These are phyloP conservation scores for Tiliacea aurago DNA, from an alignment of 2,888 invertebrate genomes.

Conservation along the genomic window DNA sequence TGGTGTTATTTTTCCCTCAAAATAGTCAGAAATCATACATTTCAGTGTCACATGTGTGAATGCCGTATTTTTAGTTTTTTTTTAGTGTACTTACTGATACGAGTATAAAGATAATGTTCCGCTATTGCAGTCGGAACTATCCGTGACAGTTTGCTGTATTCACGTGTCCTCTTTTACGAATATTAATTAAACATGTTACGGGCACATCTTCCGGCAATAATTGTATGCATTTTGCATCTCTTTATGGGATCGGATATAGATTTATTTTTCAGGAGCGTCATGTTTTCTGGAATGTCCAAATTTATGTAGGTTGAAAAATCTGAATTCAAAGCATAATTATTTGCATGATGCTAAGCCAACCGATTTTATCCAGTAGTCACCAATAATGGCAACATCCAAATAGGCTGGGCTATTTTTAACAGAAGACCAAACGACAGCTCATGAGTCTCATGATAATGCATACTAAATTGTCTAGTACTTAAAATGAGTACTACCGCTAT, in stretches of 20 bases:
- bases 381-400: conserved; percentile 11
- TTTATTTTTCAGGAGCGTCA: background rate
- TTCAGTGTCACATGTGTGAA: background rate
- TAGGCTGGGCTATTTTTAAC: conserved; percentile 37
- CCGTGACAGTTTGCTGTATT: background rate
- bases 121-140: background rate
- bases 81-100: background rate
- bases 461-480: conserved; percentile 35
- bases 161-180: background rate
- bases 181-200: background rate
- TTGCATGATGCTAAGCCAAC: conserved; percentile 3
- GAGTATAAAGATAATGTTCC: background rate
- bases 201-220: background rate
- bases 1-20: background rate
- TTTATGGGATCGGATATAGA: background rate
- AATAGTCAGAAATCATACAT: background rate
- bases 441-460: conserved; percentile 27
- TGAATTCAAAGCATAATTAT: background rate
- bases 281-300: background rate
- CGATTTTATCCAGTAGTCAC: conserved; percentile 7
- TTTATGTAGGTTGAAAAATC: background rate
- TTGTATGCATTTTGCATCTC: conserved; percentile 6
- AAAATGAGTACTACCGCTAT: conserved; percentile 27
- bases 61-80: background rate
- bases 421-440: conserved; percentile 15